These are phyloP conservation scores for Euura saliciscinereae DNA, from an alignment of 1,140 invertebrate species.

Conservation along the genomic window DNA sequence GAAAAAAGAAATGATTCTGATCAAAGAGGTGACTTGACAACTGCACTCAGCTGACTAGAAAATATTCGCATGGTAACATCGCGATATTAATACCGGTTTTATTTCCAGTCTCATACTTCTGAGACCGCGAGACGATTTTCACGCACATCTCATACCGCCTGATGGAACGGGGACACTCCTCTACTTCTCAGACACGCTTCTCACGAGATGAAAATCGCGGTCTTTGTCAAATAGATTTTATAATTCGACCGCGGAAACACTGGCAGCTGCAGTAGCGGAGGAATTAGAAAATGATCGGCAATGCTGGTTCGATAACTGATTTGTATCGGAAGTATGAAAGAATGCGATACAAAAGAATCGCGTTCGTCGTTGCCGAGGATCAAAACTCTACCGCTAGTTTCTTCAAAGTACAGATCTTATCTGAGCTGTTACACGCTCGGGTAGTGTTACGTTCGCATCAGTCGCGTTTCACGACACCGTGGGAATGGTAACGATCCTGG, in stretches of 20 bases:
- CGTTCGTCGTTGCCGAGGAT: background rate
- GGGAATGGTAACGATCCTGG: background rate
- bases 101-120: background rate
- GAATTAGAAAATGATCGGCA: no score
- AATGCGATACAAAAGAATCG: no score
- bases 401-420: constrained; percentile 4
- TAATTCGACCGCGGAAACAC: no score
- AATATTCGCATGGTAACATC: constrained; percentile 3
- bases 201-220: no score
- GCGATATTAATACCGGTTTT: constrained; percentile 5
- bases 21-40: background rate
- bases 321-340: no score
- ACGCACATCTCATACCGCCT: background rate
- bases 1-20: background rate
- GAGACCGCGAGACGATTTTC: background rate
- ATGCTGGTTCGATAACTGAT: no score
- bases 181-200: background rate
- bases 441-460: constrained; percentile 6
- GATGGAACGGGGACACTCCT: background rate
- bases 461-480: constrained; percentile 6
- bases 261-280: no score
- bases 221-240: no score
- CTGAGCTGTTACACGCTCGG: constrained; percentile 6
- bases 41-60: background rate
- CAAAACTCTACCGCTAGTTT: constrained; percentile 3